Percentiles rank a stretch among this genome's conserved stretches.
These are phyloP conservation scores for Hormiphora californensis DNA, from an alignment of 37 sponge, comb jelly and placozoan species.

Conservation along the genomic window DNA sequence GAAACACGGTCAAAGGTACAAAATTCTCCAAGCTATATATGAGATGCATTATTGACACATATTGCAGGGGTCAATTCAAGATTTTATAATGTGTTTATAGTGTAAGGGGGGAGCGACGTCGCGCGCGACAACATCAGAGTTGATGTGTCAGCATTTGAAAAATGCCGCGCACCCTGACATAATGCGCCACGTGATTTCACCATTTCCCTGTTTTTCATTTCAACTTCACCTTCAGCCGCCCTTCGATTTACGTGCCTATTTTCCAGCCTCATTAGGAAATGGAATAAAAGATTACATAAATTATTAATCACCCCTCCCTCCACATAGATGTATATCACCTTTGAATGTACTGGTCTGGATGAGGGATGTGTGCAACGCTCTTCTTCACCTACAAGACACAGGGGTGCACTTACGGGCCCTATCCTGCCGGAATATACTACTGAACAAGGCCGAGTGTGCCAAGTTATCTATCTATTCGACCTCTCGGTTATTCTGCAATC, in stretches of 20 bases:
- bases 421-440: conserved; percentile 28
- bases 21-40: not conserved
- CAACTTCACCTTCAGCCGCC: too few species aligned
- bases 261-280: too few species aligned
- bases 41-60: not conserved
- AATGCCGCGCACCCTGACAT: too few species aligned
- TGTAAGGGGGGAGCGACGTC: too few species aligned
- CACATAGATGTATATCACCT: not conserved
- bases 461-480: conserved; percentile 26
- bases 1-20: conserved; percentile 3
- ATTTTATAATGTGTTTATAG: not conserved
- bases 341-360: conserved; percentile 19
- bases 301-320: not conserved
- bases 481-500: not conserved
- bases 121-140: too few species aligned
- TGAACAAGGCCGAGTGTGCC: conserved; percentile 32
- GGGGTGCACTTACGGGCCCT: not conserved
- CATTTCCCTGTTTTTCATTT: too few species aligned
- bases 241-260: too few species aligned
- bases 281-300: too few species aligned
- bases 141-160: too few species aligned
- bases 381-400: not conserved
- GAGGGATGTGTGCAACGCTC: conserved; percentile 12
- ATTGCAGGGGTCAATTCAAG: not conserved
- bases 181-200: too few species aligned